These are phyloP conservation scores for Polymixis lichenea DNA, from an alignment of 2,888 invertebrate species.

Conservation along the genomic window DNA sequence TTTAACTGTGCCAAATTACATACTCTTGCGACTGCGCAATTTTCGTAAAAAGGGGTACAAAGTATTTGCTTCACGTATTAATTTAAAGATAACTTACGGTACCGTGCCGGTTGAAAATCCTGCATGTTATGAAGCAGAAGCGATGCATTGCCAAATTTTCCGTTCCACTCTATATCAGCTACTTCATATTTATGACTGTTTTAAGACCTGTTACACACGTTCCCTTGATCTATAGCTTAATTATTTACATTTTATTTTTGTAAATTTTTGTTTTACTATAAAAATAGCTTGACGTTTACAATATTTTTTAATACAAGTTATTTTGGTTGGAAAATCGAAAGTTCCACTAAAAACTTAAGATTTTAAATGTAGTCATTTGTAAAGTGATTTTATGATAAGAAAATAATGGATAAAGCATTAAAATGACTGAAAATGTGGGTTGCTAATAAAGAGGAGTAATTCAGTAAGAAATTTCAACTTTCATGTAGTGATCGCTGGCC, in stretches of 20 bases:
- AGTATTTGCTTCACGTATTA: too few relatives aligned
- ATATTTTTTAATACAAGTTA: neutral
- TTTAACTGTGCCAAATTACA: too few relatives aligned
- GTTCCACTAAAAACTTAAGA: neutral
- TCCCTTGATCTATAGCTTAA: neutral
- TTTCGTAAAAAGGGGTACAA: too few relatives aligned
- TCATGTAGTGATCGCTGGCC: too few relatives aligned
- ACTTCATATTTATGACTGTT: slow-evolving; percentile 8
- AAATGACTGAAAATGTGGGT: too few relatives aligned
- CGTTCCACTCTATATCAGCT: slow-evolving; percentile 5
- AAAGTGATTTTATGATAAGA: neutral
- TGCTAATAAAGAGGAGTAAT: too few relatives aligned
- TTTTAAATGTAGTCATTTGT: neutral
- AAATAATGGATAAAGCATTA: too few relatives aligned
- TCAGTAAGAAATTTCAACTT: too few relatives aligned
- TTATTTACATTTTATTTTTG: neutral
- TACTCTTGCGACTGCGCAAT: too few relatives aligned
- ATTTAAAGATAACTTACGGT: slow-evolving; percentile 16
- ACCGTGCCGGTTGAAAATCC: slow-evolving; percentile 25
- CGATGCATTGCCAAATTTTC: slow-evolving; percentile 39
- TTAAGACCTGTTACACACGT: slow-evolving; percentile 29
- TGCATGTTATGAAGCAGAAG: slow-evolving; percentile 27
- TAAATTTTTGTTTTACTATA: neutral
- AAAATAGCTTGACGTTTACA: neutral
- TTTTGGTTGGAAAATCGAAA: neutral